Conservation (phyloP, 2,113 vertebrate genomes). For the Bos indicus region DNA sequence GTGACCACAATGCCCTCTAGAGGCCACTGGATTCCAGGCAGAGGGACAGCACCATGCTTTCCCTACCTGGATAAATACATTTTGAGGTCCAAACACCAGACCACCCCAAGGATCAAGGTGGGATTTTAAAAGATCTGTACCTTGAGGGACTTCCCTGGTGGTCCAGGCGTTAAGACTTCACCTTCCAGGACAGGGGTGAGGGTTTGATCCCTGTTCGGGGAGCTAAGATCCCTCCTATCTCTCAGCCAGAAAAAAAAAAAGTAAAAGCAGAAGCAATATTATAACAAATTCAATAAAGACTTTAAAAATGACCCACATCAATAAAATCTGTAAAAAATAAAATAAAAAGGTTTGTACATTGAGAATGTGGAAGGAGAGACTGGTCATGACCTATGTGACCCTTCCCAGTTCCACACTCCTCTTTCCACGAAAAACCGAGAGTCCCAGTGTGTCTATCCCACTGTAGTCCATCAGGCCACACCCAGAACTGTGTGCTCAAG, state of each 20-base stretch:
- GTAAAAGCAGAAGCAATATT: neutral
- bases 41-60: neutral
- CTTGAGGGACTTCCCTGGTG: neutral
- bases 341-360: neutral
- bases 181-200: neutral
- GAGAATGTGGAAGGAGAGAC: neutral
- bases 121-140: neutral
- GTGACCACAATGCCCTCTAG: slow-evolving; percentile 62
- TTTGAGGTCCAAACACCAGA: neutral
- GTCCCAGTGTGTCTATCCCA: neutral
- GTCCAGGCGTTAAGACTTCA: neutral
- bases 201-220: neutral
- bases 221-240: neutral
- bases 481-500: neutral
- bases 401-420: neutral
- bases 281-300: neutral
- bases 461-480: neutral
- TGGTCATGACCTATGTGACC: neutral
- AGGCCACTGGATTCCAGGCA: neutral
- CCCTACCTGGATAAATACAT: neutral
- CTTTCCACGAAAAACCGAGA: neutral
- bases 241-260: neutral
- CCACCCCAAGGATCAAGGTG: neutral
- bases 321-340: neutral
- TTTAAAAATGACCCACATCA: neutral